phyloP scores from a whole-genome alignment of 2,113 vertebrate genomes.

The Haemorhous mexicanus region DNA sequence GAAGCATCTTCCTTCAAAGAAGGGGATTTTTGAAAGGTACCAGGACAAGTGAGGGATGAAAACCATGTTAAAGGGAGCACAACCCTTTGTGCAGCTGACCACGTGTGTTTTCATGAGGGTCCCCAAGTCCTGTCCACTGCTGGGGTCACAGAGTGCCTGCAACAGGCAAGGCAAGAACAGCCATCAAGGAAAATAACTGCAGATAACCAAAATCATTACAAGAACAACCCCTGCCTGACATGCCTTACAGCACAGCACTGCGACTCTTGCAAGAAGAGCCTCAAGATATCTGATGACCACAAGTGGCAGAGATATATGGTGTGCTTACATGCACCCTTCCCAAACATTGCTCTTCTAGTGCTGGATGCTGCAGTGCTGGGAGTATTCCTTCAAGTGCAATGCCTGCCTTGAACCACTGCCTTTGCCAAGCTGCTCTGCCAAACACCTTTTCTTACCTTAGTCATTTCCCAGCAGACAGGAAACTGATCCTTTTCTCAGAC shows the following conservation, averaged over 20 bases:
- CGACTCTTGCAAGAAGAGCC: background rate
- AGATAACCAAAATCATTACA: background rate
- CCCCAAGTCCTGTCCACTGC: background rate
- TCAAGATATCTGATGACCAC: background rate
- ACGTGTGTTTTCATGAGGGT: background rate
- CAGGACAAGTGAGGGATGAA: accelerated
- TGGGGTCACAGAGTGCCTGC: background rate
- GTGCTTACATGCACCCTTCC: background rate
- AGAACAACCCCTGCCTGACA: background rate
- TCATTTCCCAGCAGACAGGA: background rate
- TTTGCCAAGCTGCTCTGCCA: background rate
- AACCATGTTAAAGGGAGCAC: background rate
- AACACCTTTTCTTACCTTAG: background rate
- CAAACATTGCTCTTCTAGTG: background rate
- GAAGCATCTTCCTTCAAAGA: background rate
- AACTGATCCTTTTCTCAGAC: background rate
- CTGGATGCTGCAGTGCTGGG: background rate
- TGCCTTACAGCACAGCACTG: accelerated
- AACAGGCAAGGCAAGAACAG: background rate
- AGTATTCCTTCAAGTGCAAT: background rate
- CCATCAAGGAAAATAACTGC: background rate
- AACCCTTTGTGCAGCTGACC: accelerated
- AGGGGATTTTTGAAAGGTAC: background rate
- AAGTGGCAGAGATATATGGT: background rate
- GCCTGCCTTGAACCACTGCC: background rate